Evolutionary conservation across 2,113 vertebrate genomes (phyloP).

Genomic region (Smithornis capensis): DNA sequence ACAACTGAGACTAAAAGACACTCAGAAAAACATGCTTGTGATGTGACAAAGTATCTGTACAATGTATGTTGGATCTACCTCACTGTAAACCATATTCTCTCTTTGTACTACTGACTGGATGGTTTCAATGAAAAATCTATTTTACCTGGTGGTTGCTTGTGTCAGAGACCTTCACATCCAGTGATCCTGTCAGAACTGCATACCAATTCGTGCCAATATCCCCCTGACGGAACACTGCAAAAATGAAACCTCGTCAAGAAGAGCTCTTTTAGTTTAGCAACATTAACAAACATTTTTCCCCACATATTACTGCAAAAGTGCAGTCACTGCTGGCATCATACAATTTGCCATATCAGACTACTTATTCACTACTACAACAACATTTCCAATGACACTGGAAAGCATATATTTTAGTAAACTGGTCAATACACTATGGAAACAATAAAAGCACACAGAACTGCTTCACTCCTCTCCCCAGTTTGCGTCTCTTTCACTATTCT

Average conservation of each 20-base stretch:
- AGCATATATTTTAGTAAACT: background rate
- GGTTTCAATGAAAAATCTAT: background rate
- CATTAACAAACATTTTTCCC: background rate
- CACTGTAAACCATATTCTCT: background rate
- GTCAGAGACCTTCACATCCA: constrained; percentile 97
- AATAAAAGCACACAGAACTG: background rate
- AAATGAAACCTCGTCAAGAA: constrained; percentile 20
- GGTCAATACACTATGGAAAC: background rate
- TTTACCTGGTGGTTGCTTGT: constrained; percentile 93
- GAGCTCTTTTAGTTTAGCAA: background rate
- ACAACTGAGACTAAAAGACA: background rate
- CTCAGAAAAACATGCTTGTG: background rate
- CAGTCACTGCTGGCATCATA: background rate
- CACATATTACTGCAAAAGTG: background rate
- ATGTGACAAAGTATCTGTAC: background rate
- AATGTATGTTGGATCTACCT: background rate
- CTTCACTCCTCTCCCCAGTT: background rate
- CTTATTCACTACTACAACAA: background rate
- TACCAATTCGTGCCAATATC: constrained; percentile 98
- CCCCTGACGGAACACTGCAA: constrained; percentile 94
- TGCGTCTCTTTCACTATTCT: background rate
- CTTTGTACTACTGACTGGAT: background rate
- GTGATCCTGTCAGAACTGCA: constrained; percentile 91
- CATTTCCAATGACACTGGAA: background rate
- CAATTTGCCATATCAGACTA: background rate